phyloP scores from a whole-genome alignment of 2,113 vertebrate species.

The Nothoprocta pentlandii region DNA sequence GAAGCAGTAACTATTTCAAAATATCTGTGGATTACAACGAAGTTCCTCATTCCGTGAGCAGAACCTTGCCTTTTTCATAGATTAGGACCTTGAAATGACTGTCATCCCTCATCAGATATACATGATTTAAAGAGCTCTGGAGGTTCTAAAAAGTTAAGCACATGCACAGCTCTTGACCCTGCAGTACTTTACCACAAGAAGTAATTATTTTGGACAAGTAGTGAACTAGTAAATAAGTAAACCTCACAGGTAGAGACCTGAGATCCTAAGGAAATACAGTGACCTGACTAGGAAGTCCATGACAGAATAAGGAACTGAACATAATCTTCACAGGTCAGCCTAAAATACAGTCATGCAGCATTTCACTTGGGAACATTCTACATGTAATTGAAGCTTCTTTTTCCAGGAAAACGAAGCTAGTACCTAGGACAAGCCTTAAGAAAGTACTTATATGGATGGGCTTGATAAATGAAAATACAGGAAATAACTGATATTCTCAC shows the following conservation, averaged over 20 bases:
- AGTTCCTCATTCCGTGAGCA: neutral
- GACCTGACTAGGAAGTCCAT: neutral
- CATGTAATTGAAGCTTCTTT: neutral
- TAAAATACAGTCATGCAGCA: neutral
- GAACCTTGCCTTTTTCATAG: neutral
- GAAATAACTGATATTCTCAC: neutral
- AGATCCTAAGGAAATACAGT: neutral
- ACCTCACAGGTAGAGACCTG: neutral
- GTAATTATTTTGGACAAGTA: neutral
- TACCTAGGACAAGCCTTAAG: neutral
- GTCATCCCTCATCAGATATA: neutral
- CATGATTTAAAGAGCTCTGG: neutral
- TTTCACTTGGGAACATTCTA: neutral
- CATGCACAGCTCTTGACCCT: neutral
- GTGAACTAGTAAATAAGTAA: neutral
- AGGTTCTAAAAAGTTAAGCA: neutral
- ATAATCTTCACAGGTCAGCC: neutral
- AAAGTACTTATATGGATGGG: neutral
- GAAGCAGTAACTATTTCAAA: neutral
- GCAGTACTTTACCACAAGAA: too few species aligned
- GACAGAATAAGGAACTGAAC: neutral
- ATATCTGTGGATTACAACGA: neutral
- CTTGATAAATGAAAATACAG: neutral
- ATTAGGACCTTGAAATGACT: neutral
- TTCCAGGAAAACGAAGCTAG: accelerated